phyloP scores from a whole-genome alignment of 2,888 invertebrate genomes.

The Crossocerus cetratus region DNA sequence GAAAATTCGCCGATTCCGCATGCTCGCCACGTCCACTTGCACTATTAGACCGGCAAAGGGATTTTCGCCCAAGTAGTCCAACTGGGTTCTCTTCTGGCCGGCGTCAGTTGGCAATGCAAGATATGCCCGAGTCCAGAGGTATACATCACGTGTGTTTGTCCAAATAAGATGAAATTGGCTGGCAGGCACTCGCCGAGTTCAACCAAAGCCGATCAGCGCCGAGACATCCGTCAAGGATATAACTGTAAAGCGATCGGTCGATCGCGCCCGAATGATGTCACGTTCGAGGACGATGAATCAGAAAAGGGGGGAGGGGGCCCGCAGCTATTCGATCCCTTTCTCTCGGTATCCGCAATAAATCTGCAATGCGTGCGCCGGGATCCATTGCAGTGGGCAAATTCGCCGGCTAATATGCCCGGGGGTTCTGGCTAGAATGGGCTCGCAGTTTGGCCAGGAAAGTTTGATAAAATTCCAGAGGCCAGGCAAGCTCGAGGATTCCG shows the following conservation, averaged over 20 bases:
- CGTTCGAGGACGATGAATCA: slow-evolving; percentile 28
- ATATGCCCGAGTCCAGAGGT: no score
- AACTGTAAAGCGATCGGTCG: slow-evolving; percentile 31
- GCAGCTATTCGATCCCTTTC: background rate
- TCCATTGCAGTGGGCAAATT: background rate
- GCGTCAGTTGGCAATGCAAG: no score
- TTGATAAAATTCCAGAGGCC: background rate
- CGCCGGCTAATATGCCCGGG: no score
- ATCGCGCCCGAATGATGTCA: slow-evolving; percentile 30
- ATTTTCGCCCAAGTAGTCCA: background rate
- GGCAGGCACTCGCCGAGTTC: background rate
- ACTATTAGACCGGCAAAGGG: slow-evolving; percentile 8
- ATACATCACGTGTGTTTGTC: no score
- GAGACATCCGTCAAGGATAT: slow-evolving; percentile 18
- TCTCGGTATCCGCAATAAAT: background rate
- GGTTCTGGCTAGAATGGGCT: no score
- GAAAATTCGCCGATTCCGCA: slow-evolving; percentile 6
- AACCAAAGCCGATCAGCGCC: background rate
- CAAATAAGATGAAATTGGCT: no score
- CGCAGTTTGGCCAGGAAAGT: background rate
- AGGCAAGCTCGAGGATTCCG: background rate
- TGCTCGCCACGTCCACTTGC: background rate
- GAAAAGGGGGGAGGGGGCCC: background rate
- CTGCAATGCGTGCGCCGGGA: background rate
- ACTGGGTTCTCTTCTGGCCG: background rate